Conservation (phyloP, 2,888 invertebrate genomes). For the Apotomis capreana region DNA sequence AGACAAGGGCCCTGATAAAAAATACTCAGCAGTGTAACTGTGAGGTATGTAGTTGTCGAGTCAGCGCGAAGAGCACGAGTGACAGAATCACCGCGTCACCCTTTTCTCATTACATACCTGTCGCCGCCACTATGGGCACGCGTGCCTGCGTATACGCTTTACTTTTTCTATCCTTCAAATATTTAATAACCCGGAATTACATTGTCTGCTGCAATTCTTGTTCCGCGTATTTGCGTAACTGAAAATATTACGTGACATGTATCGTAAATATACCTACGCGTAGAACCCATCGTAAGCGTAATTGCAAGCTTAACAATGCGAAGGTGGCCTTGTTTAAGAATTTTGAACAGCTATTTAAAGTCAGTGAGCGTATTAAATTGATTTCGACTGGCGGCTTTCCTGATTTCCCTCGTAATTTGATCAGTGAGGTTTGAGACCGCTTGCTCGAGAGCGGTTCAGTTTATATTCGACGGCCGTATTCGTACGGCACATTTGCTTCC, state of each 20-base stretch:
- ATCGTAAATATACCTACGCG: neutral
- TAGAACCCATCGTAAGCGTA: neutral
- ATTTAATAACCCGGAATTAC: conserved; percentile 17
- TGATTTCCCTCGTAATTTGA: conserved; percentile 63
- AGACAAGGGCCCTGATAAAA: too few species aligned
- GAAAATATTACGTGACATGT: neutral
- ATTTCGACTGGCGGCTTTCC: conserved; percentile 49
- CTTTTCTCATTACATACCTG: conserved; percentile 64
- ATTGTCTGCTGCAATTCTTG: neutral
- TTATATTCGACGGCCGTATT: conserved; percentile 74
- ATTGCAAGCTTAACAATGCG: neutral
- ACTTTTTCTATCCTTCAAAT: conserved; percentile 18
- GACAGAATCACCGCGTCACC: conserved; percentile 63
- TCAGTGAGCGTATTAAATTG: conserved; percentile 52
- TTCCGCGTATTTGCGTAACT: neutral
- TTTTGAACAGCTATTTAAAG: conserved; percentile 43
- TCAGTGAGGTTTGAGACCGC: conserved; percentile 59
- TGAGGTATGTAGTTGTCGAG: conserved; percentile 46
- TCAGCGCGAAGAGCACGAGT: conserved; percentile 55
- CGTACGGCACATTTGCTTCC: conserved; percentile 79
- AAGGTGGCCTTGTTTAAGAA: neutral
- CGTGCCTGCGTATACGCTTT: conserved; percentile 24
- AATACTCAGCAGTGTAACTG: neutral
- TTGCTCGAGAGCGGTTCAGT: conserved; percentile 68
- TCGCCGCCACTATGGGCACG: conserved; percentile 46